These are phyloP conservation scores for Pseudorhombus dupliciocellatus DNA, from an alignment of 2,113 vertebrate species.

Conservation along the genomic window DNA sequence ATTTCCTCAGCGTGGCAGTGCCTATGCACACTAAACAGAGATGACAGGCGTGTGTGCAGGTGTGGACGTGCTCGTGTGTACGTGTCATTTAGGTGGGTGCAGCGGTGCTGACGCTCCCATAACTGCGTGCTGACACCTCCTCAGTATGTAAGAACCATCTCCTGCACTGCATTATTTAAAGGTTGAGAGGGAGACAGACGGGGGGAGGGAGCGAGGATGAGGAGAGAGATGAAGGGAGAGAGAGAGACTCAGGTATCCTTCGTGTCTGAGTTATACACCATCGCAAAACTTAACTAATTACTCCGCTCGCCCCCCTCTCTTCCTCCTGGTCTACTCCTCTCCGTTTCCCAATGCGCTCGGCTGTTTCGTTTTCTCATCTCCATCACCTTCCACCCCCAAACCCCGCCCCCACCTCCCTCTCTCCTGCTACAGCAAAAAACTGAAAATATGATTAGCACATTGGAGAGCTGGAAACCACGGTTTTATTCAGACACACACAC, in stretches of 20 bases:
- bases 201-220: slow-evolving; percentile 20
- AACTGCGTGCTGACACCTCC: slow-evolving; percentile 67
- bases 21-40: slow-evolving; percentile 44
- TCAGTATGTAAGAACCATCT: slow-evolving; percentile 68
- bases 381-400: not conserved
- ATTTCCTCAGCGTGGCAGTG: slow-evolving; percentile 39
- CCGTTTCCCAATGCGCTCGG: not conserved
- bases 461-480: slow-evolving; percentile 54
- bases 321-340: not conserved
- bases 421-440: slow-evolving; percentile 52
- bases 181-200: slow-evolving; percentile 41
- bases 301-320: not conserved
- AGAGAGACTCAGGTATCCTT: slow-evolving; percentile 54
- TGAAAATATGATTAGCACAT: slow-evolving; percentile 74
- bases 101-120: slow-evolving; percentile 46
- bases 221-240: slow-evolving; percentile 11
- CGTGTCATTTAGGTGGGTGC: slow-evolving; percentile 56
- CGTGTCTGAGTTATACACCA: slow-evolving; percentile 39
- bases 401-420: slow-evolving; percentile 6
- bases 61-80: slow-evolving; percentile 33
- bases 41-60: slow-evolving; percentile 60
- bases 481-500: slow-evolving; percentile 30
- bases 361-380: not conserved
- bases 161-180: slow-evolving; percentile 75
- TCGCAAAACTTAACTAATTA: slow-evolving; percentile 64